These are phyloP conservation scores for Hirtodrosophila histrioides DNA, from an alignment of 2,888 invertebrate genomes.

Conservation along the genomic window DNA sequence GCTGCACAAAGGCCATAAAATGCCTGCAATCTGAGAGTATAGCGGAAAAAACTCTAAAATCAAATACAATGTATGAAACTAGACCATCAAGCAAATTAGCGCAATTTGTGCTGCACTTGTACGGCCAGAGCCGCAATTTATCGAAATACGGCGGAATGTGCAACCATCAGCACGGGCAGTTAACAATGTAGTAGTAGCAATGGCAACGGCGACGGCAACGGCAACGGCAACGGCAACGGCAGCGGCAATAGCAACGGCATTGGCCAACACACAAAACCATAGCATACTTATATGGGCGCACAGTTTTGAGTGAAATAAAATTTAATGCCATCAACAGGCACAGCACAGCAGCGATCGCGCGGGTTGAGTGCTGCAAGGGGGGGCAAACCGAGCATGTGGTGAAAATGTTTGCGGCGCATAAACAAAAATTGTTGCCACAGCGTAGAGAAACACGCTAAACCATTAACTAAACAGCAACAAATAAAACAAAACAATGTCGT, in stretches of 20 bases:
- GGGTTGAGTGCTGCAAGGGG: not conserved
- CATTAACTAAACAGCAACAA: slow-evolving; percentile 77
- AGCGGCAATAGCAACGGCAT: slow-evolving; percentile 11
- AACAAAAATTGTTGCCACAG: slow-evolving; percentile 77
- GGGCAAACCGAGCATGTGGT: slow-evolving; percentile 43
- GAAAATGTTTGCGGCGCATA: slow-evolving; percentile 80
- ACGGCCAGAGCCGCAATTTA: slow-evolving; percentile 57
- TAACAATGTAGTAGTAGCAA: slow-evolving; percentile 52
- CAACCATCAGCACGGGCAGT: slow-evolving; percentile 46
- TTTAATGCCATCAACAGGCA: slow-evolving; percentile 70
- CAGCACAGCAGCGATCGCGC: slow-evolving; percentile 1
- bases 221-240: slow-evolving; percentile 38
- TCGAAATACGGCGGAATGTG: slow-evolving; percentile 61
- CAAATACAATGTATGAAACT: slow-evolving; percentile 44
- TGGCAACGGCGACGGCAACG: no score
- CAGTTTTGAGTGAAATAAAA: slow-evolving; percentile 69
- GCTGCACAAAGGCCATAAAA: slow-evolving; percentile 39
- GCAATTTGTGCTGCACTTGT: slow-evolving; percentile 66
- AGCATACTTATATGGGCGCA: slow-evolving; percentile 58
- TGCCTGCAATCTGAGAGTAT: slow-evolving; percentile 16
- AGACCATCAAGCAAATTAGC: slow-evolving; percentile 68
- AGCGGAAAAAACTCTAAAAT: slow-evolving; percentile 16
- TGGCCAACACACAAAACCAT: slow-evolving; percentile 34
- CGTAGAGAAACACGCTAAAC: slow-evolving; percentile 71
- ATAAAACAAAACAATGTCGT: slow-evolving; percentile 62